phyloP scores from a whole-genome alignment of 2,888 invertebrate genomes.

The Ephialtes manifestator region DNA sequence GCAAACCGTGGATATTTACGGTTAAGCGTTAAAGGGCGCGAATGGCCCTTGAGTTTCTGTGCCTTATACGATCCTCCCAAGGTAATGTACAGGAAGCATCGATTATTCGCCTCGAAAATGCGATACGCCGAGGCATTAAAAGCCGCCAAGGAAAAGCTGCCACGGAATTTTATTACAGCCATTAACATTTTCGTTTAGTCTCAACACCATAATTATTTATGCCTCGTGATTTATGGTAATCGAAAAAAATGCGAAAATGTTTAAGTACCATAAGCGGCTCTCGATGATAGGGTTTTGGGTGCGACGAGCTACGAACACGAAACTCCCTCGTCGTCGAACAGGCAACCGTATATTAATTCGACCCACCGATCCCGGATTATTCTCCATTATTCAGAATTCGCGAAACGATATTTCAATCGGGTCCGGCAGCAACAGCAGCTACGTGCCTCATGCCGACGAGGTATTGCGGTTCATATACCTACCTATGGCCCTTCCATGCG shows the following conservation, averaged over 20 bases:
- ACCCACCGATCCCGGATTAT: constrained; percentile 72
- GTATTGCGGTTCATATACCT: constrained; percentile 24
- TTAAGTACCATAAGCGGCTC: constrained; percentile 17
- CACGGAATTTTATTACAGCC: not conserved
- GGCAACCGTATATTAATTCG: constrained; percentile 76
- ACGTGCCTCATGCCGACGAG: constrained; percentile 19
- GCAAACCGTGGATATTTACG: constrained; percentile 57
- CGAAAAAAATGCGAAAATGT: constrained; percentile 30
- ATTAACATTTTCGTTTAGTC: not conserved
- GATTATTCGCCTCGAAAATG: constrained; percentile 51
- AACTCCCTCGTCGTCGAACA: constrained; percentile 57
- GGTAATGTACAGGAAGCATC: constrained; percentile 45
- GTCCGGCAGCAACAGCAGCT: constrained; percentile 10
- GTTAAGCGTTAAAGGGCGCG: constrained; percentile 64
- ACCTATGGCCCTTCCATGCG: constrained; percentile 17
- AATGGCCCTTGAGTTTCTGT: constrained; percentile 53
- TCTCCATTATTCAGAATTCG: constrained; percentile 79
- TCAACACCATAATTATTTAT: constrained; percentile 13
- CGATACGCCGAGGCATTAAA: not conserved
- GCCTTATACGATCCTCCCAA: constrained; percentile 58
- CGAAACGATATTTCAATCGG: constrained; percentile 76
- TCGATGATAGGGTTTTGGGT: constrained; percentile 7
- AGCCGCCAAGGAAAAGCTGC: not conserved
- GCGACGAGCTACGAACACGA: constrained; percentile 14
- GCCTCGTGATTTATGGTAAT: constrained; percentile 10